A percentile compares a stretch with the other conserved stretches of the same genome.
Evolutionary conservation across 2,797 vertebrate species (phyloP).

Genomic region (Xerus rutilus): DNA sequence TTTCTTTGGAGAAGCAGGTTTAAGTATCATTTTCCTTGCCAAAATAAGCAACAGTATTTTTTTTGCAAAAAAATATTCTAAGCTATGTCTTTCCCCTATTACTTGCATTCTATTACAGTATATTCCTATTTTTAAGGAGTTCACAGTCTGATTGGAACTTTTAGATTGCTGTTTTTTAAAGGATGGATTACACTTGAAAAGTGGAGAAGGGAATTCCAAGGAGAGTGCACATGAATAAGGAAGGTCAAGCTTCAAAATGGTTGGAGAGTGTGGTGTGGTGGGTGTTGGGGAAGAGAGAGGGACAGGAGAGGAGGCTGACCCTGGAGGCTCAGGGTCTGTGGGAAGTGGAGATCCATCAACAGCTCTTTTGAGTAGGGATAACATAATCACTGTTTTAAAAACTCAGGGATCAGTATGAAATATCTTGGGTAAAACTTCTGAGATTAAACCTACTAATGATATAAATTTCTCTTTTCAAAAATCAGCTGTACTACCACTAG

Average conservation of each 20-base stretch:
- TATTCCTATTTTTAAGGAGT: conserved; percentile 17
- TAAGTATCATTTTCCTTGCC: conserved; percentile 38
- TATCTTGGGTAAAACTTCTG: conserved; percentile 18
- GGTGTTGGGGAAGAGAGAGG: not conserved
- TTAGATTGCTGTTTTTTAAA: conserved; percentile 18
- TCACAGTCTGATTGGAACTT: not conserved
- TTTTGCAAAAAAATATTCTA: not conserved
- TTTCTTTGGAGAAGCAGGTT: conserved; percentile 27
- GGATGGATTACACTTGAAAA: not conserved
- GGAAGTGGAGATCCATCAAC: not conserved
- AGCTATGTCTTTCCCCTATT: conserved; percentile 2
- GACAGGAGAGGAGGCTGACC: not conserved
- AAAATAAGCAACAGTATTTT: not conserved
- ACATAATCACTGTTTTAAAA: conserved; percentile 26
- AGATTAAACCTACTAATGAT: conserved; percentile 15
- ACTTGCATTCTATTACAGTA: not conserved
- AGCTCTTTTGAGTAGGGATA: not conserved
- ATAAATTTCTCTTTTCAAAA: conserved; percentile 58
- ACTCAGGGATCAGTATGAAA: not conserved
- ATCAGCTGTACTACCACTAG: not conserved
- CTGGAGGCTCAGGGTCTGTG: not conserved
- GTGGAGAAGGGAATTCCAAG: not conserved
- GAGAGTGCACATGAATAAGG: not conserved
- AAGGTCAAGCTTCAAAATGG: not conserved
- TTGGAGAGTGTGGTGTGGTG: not conserved